Percentiles rank a stretch among this genome's conserved stretches.
Conservation (phyloP, 2,797 vertebrate species). For the Coregonus sp. region DNA sequence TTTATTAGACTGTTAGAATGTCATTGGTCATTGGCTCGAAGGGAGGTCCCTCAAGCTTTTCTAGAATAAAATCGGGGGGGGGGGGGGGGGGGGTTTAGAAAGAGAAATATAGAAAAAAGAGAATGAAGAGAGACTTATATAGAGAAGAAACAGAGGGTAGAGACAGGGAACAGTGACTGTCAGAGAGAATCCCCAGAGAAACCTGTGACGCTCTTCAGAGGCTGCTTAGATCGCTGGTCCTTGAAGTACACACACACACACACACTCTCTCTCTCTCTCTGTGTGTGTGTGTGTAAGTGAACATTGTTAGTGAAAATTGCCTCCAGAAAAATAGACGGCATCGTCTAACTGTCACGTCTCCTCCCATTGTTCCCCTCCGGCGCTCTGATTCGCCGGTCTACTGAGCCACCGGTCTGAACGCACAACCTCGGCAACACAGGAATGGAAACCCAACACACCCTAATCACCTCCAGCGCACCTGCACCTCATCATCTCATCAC, state of each 20-base stretch:
- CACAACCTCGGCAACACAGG: too few relatives aligned
- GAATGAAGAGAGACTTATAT: neutral
- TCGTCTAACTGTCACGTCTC: neutral
- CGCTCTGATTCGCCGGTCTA: too few relatives aligned
- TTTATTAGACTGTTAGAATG: too few relatives aligned
- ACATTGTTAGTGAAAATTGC: neutral
- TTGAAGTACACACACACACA: slow-evolving; percentile 11
- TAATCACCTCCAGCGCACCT: too few relatives aligned
- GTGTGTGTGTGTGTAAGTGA: too few relatives aligned
- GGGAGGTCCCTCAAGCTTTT: too few relatives aligned
- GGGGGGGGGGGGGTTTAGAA: slow-evolving; percentile 28
- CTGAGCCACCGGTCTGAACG: too few relatives aligned
- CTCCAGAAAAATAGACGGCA: neutral
- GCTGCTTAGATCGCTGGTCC: neutral
- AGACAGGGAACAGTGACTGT: neutral
- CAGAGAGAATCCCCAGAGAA: neutral
- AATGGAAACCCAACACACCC: too few relatives aligned
- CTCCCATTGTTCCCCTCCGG: too few relatives aligned
- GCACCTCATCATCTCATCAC: too few relatives aligned
- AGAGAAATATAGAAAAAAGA: neutral
- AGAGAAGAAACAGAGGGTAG: neutral
- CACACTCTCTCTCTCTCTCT: neutral
- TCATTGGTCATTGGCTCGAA: too few relatives aligned
- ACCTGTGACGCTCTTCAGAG: neutral
- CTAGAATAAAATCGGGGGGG: neutral